Conservation (phyloP, 1,140 invertebrate genomes). For the Tenebrio molitor region DNA sequence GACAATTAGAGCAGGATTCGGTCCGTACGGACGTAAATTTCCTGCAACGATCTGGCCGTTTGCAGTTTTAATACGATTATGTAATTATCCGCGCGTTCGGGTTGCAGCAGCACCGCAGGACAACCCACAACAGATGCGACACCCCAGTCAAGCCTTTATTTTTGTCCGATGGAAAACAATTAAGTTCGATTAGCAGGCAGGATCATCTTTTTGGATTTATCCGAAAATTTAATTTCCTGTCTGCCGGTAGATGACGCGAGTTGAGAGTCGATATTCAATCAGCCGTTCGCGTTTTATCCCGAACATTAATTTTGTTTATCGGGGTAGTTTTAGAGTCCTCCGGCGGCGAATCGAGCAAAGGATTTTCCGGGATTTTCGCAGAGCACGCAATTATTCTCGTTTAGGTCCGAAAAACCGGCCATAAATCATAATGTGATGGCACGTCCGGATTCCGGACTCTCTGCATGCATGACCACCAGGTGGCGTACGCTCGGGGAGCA, state of each 20-base stretch:
- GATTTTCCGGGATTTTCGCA: slow-evolving; percentile 8
- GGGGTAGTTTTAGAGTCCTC: not conserved
- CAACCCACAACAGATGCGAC: slow-evolving; percentile 9
- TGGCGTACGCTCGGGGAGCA: not conserved
- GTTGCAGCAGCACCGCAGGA: slow-evolving; percentile 11
- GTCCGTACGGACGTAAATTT: too few species aligned
- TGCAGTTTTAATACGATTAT: slow-evolving; percentile 32
- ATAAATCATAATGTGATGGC: slow-evolving; percentile 10
- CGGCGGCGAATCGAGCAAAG: not conserved
- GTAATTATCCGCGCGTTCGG: slow-evolving; percentile 18
- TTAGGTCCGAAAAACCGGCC: not conserved
- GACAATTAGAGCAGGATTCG: too few species aligned
- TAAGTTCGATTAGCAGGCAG: not conserved
- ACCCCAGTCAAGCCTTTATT: too few species aligned
- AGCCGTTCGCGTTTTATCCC: slow-evolving; percentile 1
- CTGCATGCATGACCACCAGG: not conserved
- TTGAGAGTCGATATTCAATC: slow-evolving; percentile 14
- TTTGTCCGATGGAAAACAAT: not conserved
- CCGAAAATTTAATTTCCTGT: slow-evolving; percentile 40
- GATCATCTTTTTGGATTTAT: not conserved
- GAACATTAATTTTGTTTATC: slow-evolving; percentile 28
- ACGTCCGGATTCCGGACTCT: not conserved
- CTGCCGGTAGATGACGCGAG: slow-evolving; percentile 2
- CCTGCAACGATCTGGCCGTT: not conserved
- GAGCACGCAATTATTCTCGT: slow-evolving; percentile 14